Conservation (phyloP, 1,140 invertebrate genomes). For the Idris sp. region DNA sequence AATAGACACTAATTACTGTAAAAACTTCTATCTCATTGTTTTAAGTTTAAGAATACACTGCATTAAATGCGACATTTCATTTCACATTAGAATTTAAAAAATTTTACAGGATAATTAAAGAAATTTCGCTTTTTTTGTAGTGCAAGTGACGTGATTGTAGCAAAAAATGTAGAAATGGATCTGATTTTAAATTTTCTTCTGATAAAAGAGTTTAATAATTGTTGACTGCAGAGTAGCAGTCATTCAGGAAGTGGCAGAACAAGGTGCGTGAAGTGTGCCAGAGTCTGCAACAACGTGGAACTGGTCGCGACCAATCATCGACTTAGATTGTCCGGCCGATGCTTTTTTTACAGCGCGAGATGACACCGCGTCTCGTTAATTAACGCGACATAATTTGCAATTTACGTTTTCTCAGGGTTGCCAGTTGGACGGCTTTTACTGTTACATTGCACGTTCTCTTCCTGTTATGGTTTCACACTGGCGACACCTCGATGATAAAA, state of each 20-base stretch:
- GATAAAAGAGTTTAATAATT: constrained; percentile 35
- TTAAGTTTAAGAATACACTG: too few species aligned
- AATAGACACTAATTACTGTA: too few species aligned
- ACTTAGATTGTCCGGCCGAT: not conserved
- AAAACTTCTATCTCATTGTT: too few species aligned
- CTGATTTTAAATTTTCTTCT: too few species aligned
- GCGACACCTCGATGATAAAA: constrained; percentile 22
- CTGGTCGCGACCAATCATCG: constrained; percentile 23
- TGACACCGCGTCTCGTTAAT: constrained; percentile 42
- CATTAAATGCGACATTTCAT: too few species aligned
- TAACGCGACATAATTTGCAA: constrained; percentile 34
- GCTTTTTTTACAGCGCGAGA: constrained; percentile 13
- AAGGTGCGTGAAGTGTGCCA: constrained; percentile 31
- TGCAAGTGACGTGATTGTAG: too few species aligned
- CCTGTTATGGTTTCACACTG: constrained; percentile 20
- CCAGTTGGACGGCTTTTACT: constrained; percentile 42
- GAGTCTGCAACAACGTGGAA: constrained; percentile 1
- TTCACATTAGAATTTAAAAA: too few species aligned
- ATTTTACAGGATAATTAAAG: too few species aligned
- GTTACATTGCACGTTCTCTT: constrained; percentile 27
- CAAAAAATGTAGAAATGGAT: too few species aligned
- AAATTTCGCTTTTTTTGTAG: too few species aligned
- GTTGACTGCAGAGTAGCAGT: constrained; percentile 21
- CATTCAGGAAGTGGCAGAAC: constrained; percentile 23
- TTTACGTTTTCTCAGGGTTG: constrained; percentile 19